These are phyloP conservation scores for Acromyrmex heyeri DNA, from an alignment of 1,140 invertebrate genomes.

Conservation along the genomic window DNA sequence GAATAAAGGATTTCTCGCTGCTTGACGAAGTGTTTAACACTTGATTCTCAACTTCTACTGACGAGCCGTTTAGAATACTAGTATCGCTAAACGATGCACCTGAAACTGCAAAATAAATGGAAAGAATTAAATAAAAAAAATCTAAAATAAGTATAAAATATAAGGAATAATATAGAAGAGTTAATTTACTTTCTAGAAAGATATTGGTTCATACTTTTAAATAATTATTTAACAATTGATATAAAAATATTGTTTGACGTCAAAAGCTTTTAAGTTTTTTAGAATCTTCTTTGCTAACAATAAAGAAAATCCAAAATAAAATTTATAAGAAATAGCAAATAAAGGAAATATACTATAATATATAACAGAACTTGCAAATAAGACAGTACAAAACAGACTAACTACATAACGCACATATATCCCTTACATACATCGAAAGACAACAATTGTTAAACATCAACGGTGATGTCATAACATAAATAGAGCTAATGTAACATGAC, in stretches of 20 bases:
- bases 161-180: background rate
- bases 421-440: background rate
- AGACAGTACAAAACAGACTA: background rate
- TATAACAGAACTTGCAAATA: background rate
- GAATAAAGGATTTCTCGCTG: constrained; percentile 93
- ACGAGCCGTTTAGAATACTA: constrained; percentile 80
- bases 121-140: background rate
- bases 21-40: constrained; percentile 81
- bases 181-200: background rate
- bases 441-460: constrained; percentile 2
- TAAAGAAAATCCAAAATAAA: constrained; percentile 1
- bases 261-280: background rate
- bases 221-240: background rate
- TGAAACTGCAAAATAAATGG: constrained; percentile 74
- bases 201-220: background rate
- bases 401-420: background rate
- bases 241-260: background rate
- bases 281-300: background rate
- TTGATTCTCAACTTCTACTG: constrained; percentile 70
- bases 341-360: background rate
- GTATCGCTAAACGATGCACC: constrained; percentile 78
- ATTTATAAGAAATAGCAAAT: background rate
- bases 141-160: constrained; percentile 2
- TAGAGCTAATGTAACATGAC: constrained; percentile 21
- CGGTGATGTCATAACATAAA: background rate